These are phyloP conservation scores for Pedetes capensis DNA, from an alignment of 2,113 vertebrate species.

Conservation along the genomic window DNA sequence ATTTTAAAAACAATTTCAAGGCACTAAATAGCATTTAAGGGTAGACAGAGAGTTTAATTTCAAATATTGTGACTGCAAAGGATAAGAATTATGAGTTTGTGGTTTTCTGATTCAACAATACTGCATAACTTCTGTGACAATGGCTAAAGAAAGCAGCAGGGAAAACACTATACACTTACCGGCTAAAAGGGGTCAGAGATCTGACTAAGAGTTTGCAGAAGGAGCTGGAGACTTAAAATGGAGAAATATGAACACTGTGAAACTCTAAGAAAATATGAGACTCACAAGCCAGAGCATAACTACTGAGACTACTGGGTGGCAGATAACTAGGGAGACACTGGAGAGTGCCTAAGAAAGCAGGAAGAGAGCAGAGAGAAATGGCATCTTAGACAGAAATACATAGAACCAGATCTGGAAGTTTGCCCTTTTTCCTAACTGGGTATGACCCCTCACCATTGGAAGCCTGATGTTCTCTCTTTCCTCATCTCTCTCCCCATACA, in stretches of 20 bases:
- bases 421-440: background rate
- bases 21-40: background rate
- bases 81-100: background rate
- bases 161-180: background rate
- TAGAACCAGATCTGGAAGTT: background rate
- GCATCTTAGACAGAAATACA: background rate
- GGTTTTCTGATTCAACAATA: background rate
- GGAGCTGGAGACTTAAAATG: background rate
- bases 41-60: constrained; percentile 20
- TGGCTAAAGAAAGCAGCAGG: background rate
- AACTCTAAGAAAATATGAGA: background rate
- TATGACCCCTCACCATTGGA: background rate
- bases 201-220: background rate
- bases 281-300: background rate
- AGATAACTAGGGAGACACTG: background rate
- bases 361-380: background rate
- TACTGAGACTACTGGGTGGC: background rate
- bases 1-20: constrained; percentile 26
- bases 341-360: background rate
- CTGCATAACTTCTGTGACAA: background rate
- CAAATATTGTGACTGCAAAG: background rate
- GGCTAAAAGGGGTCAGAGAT: background rate
- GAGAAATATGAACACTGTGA: background rate
- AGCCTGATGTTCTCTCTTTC: background rate
- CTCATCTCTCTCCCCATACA: too few species aligned